These are phyloP conservation scores for Agonopterix arenella DNA, from an alignment of 2,888 invertebrate genomes.

Conservation along the genomic window DNA sequence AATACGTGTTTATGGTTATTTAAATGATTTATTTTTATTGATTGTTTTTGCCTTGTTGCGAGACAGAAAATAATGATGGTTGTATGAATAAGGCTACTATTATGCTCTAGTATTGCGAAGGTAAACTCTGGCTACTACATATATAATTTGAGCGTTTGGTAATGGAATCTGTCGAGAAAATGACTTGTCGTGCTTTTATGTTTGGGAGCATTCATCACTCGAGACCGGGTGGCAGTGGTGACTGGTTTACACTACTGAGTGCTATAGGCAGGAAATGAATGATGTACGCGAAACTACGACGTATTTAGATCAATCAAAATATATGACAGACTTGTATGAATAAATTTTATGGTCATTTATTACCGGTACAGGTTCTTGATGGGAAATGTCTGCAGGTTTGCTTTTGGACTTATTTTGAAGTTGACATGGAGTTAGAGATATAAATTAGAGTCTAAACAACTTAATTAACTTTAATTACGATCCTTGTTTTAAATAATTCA, in stretches of 20 bases:
- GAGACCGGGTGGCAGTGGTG: slow-evolving; percentile 22
- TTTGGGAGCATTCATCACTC: slow-evolving; percentile 54
- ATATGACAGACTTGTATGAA: slow-evolving; percentile 1
- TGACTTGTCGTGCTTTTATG: slow-evolving; percentile 68
- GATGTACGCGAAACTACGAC: slow-evolving; percentile 25
- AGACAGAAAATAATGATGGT: slow-evolving; percentile 75
- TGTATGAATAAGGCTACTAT: slow-evolving; percentile 69
- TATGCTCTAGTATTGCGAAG: slow-evolving; percentile 62
- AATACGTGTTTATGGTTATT: slow-evolving; percentile 75
- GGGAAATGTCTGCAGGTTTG: neutral
- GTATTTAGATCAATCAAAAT: slow-evolving; percentile 21
- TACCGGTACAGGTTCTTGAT: neutral
- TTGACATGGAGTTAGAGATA: too few relatives aligned
- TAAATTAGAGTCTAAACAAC: too few relatives aligned
- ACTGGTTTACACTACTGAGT: slow-evolving; percentile 30
- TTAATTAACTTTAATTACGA: too few relatives aligned
- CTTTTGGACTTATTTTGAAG: too few relatives aligned
- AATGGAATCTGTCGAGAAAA: slow-evolving; percentile 70
- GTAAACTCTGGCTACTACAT: slow-evolving; percentile 61
- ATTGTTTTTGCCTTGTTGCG: slow-evolving; percentile 75
- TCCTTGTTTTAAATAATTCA: too few relatives aligned
- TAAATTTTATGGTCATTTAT: neutral
- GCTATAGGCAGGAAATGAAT: slow-evolving; percentile 23
- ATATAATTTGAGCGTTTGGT: slow-evolving; percentile 67
- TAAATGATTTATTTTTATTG: slow-evolving; percentile 78